Base-by-base conservation (phyloP, 2,888 invertebrate species). In the Pyrrhosoma nymphula region DNA sequence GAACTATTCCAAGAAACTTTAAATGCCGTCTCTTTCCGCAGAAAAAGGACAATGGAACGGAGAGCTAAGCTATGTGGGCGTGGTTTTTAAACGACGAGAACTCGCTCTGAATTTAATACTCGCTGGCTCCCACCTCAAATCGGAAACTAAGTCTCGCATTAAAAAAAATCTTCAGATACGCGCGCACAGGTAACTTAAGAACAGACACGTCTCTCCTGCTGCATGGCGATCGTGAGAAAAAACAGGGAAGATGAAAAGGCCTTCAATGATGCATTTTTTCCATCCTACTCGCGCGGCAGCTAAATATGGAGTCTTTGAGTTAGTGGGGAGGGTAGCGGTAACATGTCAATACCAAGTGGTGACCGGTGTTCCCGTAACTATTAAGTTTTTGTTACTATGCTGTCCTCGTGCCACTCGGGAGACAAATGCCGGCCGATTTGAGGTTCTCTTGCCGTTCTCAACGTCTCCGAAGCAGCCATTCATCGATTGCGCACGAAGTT, bases 141-240 rank as follows among this genome's bases (percentile, higher is more conserved):
- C 47, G 55, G 35, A 20, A n/a, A 8, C 47, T 89, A 10, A 47
- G 55, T 35, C 35, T 30, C 30, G 60, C 60, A 60, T 16, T 26
- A 89, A 89, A 89, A 39, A 47, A 89, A 55, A 26, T 0, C 35
- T 16, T 3, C 88, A 6, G 69, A 69, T 47, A 39, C 35, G 39
- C 39, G 88, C 39, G 30, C 88, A 26, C 47, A 12, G 35, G 55
- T 10, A 56, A 55, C 55, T 89, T n/a, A 56, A 89, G n/a, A 89
- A n/a, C 8, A 35, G 56, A 56, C 69, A 69, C 69, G 69, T 69
- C 0, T 26, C 3, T 82, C 30, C 35, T 16, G 26, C 26, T 16
- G 88, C 35, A 55, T 89, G 89, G 55, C 16, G 89, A 56, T n/a
- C 55, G 89, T 89, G 89, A 89, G 89, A 89, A 89, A 89, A 89